phyloP scores from a whole-genome alignment of 2,888 invertebrate species.

The Smittia aterrima region DNA sequence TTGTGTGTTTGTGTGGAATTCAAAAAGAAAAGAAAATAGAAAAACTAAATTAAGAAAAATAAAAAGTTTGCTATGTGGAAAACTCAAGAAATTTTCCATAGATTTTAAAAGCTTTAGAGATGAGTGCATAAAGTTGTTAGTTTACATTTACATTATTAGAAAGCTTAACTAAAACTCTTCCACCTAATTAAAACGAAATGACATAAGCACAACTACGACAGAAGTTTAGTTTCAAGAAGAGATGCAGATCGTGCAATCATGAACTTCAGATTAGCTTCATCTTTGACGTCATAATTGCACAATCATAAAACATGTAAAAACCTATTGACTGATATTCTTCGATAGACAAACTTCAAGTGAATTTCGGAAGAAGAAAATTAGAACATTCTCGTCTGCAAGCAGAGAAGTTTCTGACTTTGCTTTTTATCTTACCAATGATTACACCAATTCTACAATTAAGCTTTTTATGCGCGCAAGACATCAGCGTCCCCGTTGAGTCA shows the following conservation, averaged over 20 bases:
- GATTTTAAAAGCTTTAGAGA: no score
- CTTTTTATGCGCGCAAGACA: constrained; percentile 87
- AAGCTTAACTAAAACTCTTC: no score
- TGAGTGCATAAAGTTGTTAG: no score
- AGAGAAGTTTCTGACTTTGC: neutral
- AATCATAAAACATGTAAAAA: neutral
- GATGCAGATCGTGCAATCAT: no score
- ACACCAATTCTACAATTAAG: constrained; percentile 82
- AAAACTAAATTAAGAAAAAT: neutral
- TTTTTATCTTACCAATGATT: constrained; percentile 70
- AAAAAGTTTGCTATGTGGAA: neutral
- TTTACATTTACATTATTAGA: no score
- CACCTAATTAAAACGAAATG: no score
- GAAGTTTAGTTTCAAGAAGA: no score
- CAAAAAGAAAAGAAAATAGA: neutral
- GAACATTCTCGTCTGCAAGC: no score
- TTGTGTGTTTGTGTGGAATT: neutral
- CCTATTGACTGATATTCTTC: neutral
- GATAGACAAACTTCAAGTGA: neutral
- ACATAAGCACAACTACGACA: no score
- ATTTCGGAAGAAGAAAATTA: neutral
- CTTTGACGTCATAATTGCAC: neutral
- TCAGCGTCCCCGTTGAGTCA: constrained; percentile 89
- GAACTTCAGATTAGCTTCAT: neutral
- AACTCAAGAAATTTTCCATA: no score